Conservation (phyloP, 2,113 vertebrate genomes). For the Crocuta crocuta region DNA sequence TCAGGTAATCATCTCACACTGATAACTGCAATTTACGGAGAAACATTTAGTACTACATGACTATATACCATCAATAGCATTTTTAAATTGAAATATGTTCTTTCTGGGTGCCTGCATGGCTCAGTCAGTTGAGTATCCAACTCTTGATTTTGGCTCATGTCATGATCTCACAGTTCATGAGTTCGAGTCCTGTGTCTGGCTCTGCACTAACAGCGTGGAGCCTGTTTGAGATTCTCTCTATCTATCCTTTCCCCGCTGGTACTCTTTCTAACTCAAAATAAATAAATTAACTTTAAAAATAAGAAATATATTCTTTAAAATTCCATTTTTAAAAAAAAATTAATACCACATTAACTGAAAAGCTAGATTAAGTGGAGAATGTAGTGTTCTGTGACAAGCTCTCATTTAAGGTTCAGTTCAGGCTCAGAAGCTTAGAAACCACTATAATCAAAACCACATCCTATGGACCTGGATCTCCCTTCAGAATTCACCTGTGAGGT, state of each 20-base stretch:
- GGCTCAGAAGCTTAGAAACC: not conserved
- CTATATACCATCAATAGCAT: not conserved
- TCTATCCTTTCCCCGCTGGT: too few species aligned
- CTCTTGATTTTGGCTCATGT: too few species aligned
- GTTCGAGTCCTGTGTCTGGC: too few species aligned
- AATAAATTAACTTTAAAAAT: too few species aligned
- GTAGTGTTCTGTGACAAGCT: not conserved
- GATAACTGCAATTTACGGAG: not conserved
- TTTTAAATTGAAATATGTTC: not conserved
- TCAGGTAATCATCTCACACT: not conserved
- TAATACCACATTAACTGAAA: conserved; percentile 6
- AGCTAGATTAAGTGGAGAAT: not conserved
- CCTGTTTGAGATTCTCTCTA: too few species aligned
- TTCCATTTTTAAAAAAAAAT: not conserved
- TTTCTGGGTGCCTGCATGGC: too few species aligned
- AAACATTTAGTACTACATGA: not conserved
- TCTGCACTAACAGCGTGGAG: too few species aligned
- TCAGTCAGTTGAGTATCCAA: too few species aligned
- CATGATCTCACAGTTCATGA: too few species aligned
- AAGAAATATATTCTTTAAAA: not conserved
- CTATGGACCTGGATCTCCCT: not conserved
- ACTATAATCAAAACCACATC: not conserved
- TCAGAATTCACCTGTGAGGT: not conserved
- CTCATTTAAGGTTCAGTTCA: not conserved
- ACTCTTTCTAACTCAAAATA: too few species aligned